Conservation (phyloP, 2,888 invertebrate genomes). For the Campaea margaritaria region DNA sequence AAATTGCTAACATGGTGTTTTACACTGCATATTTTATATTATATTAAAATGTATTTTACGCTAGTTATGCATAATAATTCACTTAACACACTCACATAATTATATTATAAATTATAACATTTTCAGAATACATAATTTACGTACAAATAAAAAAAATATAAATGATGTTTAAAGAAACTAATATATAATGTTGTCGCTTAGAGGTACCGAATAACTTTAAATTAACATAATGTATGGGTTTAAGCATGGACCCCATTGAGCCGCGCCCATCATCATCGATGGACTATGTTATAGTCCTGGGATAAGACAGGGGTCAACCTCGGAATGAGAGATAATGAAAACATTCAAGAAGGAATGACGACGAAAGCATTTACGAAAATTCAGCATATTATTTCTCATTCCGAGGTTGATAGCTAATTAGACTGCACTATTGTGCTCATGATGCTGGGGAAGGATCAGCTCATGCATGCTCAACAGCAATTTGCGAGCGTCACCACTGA, state of each 20-base stretch:
- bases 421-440: too few species aligned
- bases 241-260: conserved; percentile 8
- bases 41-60: conserved; percentile 11
- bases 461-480: too few species aligned
- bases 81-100: conserved; percentile 1
- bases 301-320: too few species aligned
- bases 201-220: conserved; percentile 31
- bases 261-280: too few species aligned
- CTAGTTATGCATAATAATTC: conserved; percentile 17
- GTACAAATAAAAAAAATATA: conserved; percentile 8
- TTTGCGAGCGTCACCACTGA: too few species aligned
- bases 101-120: neutral
- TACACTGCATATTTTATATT: conserved; percentile 13
- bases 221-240: conserved; percentile 36
- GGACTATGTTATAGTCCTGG: too few species aligned
- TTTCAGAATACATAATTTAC: neutral
- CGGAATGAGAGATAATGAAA: too few species aligned
- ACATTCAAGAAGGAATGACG: too few species aligned
- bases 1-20: conserved; percentile 11
- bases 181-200: conserved; percentile 24
- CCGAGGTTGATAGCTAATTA: too few species aligned
- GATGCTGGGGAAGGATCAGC: too few species aligned
- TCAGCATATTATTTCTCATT: too few species aligned
- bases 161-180: conserved; percentile 8
- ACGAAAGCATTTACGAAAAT: too few species aligned